These are phyloP conservation scores for Isurus oxyrinchus DNA, from an alignment of 2,113 vertebrate species.

Conservation along the genomic window DNA sequence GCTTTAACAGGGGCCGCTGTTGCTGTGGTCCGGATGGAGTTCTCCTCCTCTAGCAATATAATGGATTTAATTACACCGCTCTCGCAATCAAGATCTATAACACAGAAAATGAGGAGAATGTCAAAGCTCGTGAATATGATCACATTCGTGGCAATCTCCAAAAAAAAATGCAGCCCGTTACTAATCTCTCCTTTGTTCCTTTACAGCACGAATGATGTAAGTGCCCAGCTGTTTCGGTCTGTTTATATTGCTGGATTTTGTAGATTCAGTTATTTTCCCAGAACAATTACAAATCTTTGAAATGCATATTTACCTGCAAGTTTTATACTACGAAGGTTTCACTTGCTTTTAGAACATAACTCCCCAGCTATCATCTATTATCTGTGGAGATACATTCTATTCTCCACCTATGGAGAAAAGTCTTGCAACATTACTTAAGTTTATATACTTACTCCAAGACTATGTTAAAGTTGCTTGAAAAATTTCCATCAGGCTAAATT, in stretches of 20 bases:
- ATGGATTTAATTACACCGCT: neutral
- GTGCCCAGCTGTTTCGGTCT: neutral
- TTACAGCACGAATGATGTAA: neutral
- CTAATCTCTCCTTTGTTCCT: neutral
- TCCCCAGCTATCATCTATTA: neutral
- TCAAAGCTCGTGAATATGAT: neutral
- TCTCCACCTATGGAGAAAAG: neutral
- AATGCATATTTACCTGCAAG: neutral
- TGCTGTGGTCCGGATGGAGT: neutral
- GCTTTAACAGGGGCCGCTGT: neutral
- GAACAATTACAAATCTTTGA: neutral
- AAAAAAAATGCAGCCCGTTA: neutral
- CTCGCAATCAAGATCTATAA: slow-evolving; percentile 12
- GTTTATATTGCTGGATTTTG: neutral
- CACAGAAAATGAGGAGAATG: neutral
- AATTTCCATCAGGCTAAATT: neutral
- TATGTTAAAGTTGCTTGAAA: neutral
- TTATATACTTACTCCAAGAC: no score
- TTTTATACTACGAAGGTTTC: neutral
- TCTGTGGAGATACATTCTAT: neutral
- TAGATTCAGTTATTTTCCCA: neutral
- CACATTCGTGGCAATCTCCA: neutral
- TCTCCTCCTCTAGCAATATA: slow-evolving; percentile 1
- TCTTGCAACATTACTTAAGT: neutral
- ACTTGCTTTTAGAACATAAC: neutral